Evolutionary conservation across 2,797 vertebrate genomes (phyloP).

Genomic region (Enteromius viviparus): DNA sequence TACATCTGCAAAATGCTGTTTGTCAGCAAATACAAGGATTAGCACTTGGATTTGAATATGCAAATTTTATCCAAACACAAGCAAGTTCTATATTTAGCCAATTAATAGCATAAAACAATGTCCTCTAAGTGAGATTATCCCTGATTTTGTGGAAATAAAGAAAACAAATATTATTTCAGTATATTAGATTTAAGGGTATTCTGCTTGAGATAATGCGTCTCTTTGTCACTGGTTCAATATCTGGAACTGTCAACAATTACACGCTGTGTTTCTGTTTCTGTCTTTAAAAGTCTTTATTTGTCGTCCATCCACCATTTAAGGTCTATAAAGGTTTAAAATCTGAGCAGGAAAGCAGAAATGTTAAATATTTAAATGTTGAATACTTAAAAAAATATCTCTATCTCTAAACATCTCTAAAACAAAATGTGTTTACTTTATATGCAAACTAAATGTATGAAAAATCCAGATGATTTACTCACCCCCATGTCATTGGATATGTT

Average conservation of each 20-base stretch:
- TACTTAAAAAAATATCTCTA: not conserved
- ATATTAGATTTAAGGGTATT: not conserved
- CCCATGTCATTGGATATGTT: too few relatives aligned
- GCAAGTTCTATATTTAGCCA: conserved; percentile 1
- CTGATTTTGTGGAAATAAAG: conserved; percentile 1
- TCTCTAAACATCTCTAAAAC: not conserved
- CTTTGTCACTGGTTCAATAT: not conserved
- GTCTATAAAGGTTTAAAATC: not conserved
- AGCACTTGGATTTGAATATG: conserved; percentile 32
- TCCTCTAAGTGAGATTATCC: not conserved
- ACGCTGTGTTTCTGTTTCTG: not conserved
- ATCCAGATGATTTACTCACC: too few relatives aligned
- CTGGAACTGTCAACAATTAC: not conserved
- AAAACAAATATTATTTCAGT: conserved; percentile 12
- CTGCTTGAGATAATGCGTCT: not conserved
- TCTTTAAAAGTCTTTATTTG: too few relatives aligned
- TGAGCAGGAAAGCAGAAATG: not conserved
- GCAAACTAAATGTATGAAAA: not conserved
- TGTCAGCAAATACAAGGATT: conserved; percentile 32
- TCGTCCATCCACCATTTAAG: not conserved
- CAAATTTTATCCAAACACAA: conserved; percentile 15
- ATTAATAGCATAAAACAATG: conserved; percentile 27
- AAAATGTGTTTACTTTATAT: not conserved
- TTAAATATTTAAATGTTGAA: not conserved
- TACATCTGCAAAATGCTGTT: conserved; percentile 28